Evolutionary conservation across 2,113 vertebrate species (phyloP).

Genomic region (Cygnus atratus): DNA sequence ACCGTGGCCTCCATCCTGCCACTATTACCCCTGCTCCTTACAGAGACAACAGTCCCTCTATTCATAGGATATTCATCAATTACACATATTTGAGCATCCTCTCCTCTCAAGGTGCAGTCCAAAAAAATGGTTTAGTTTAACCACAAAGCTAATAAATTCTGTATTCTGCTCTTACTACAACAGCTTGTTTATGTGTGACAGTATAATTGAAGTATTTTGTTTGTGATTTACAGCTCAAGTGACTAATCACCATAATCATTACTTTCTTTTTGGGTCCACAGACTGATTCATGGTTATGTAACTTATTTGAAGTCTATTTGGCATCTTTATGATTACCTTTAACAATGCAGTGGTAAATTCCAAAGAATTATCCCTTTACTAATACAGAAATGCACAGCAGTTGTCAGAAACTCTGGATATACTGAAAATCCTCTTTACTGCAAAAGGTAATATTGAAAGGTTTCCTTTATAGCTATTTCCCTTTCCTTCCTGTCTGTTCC

Average conservation of each 20-base stretch:
- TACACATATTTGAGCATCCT: not conserved
- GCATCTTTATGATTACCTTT: not conserved
- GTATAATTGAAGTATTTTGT: not conserved
- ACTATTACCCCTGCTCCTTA: not conserved
- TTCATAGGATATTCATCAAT: not conserved
- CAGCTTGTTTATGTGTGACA: not conserved
- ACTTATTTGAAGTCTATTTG: constrained; percentile 18
- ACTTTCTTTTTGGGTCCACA: not conserved
- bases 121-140: not conserved
- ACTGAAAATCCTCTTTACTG: not conserved
- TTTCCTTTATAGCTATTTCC: not conserved
- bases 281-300: constrained; percentile 16
- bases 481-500: not conserved
- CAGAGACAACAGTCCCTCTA: not conserved
- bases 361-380: not conserved
- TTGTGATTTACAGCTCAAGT: constrained; percentile 28
- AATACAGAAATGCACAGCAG: not conserved
- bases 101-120: not conserved
- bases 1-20: not conserved
- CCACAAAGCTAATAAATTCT: not conserved
- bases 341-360: not conserved
- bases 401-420: not conserved
- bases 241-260: constrained; percentile 14
- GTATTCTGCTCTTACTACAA: not conserved
- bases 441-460: not conserved